Evolutionary conservation across 2,113 vertebrate species (phyloP).

Genomic region (Callipepla squamata): DNA sequence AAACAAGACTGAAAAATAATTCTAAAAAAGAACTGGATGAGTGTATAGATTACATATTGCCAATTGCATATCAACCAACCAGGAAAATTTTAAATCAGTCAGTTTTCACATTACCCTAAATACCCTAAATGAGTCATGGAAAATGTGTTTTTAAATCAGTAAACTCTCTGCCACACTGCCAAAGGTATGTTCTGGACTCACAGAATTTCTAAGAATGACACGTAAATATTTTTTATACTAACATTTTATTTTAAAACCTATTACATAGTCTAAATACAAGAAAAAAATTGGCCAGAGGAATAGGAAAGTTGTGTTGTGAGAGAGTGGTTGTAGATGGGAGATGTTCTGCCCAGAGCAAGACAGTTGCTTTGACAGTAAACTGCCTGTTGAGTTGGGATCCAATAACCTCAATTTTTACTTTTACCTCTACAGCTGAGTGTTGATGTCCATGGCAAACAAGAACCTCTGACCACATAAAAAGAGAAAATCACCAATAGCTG

Average conservation of each 20-base stretch:
- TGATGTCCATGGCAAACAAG: neutral
- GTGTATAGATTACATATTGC: neutral
- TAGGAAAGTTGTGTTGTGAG: neutral
- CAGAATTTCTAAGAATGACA: neutral
- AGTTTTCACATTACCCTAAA: slow-evolving; percentile 5
- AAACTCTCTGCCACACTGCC: neutral
- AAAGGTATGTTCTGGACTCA: neutral
- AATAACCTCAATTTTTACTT: neutral
- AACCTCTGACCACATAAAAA: neutral
- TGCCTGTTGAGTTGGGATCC: neutral
- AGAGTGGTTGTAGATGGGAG: neutral
- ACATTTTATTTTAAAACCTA: neutral
- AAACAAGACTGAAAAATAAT: neutral
- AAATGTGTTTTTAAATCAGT: neutral
- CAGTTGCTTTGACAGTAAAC: neutral
- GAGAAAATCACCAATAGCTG: neutral
- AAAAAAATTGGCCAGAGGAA: neutral
- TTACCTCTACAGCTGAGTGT: neutral
- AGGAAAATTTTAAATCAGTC: neutral
- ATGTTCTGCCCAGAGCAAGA: neutral
- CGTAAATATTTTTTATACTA: neutral
- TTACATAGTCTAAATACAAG: neutral
- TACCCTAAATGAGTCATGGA: neutral
- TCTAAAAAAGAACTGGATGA: neutral
- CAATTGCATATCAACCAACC: neutral